phyloP scores from a whole-genome alignment of 2,113 vertebrate species.

The Pica pica region DNA sequence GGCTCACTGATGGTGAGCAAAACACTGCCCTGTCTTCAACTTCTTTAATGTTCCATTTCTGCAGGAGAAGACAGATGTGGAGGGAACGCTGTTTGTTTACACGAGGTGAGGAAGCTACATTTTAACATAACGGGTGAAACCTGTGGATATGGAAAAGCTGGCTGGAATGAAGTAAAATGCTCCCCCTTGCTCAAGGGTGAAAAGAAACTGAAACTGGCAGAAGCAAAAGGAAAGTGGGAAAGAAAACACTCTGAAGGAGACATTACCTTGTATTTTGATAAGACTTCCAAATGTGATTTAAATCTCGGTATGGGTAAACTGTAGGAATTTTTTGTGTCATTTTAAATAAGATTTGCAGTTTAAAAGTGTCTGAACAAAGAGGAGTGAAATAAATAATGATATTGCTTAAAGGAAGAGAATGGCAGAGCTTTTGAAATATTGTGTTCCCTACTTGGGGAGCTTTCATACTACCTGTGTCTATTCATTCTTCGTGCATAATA shows the following conservation, averaged over 20 bases:
- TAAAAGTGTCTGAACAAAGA: not conserved
- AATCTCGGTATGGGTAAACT: not conserved
- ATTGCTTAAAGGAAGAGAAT: not conserved
- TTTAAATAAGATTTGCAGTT: not conserved
- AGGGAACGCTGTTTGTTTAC: slow-evolving; percentile 95
- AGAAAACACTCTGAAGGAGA: not conserved
- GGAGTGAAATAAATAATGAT: not conserved
- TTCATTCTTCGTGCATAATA: not conserved
- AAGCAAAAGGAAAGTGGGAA: not conserved
- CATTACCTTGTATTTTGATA: not conserved
- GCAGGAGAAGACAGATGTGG: slow-evolving; percentile 96
- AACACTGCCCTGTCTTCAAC: not conserved
- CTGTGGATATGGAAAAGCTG: not conserved
- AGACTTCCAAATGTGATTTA: not conserved
- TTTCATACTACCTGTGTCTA: not conserved
- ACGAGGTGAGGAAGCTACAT: slow-evolving; percentile 77
- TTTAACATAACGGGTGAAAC: not conserved
- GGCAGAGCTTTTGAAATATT: not conserved
- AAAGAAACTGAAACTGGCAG: not conserved
- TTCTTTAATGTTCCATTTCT: slow-evolving; percentile 19
- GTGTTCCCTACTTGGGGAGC: not conserved
- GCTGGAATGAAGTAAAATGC: not conserved
- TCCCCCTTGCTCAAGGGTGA: not conserved
- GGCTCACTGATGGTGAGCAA: not conserved
- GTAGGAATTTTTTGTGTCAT: not conserved